Percentiles rank a stretch among this genome's conserved stretches.
These are phyloP conservation scores for Poecile atricapillus DNA, from an alignment of 2,113 vertebrate genomes.

Conservation along the genomic window DNA sequence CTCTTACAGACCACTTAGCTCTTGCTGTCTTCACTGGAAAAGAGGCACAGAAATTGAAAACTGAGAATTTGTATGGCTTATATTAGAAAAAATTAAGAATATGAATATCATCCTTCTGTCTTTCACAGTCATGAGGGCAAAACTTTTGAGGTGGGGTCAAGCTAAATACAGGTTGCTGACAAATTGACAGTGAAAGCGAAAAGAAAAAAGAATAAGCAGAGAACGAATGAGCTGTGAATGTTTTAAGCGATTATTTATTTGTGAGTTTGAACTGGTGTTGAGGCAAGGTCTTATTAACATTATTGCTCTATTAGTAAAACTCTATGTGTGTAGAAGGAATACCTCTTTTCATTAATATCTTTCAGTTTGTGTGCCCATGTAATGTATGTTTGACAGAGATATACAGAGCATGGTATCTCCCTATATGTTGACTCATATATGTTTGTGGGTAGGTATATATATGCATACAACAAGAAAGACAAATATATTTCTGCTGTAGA, in stretches of 20 bases:
- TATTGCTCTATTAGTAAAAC: background rate
- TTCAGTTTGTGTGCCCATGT: background rate
- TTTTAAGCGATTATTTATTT: background rate
- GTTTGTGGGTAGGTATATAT: background rate
- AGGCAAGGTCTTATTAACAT: background rate
- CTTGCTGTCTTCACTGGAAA: background rate
- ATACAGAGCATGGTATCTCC: background rate
- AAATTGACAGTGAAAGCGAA: background rate
- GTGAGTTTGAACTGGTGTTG: background rate
- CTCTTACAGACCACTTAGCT: background rate
- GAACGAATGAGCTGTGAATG: background rate
- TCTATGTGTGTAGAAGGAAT: background rate
- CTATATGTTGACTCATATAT: background rate
- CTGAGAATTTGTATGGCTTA: background rate
- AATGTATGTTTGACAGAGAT: background rate
- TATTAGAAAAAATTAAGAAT: background rate
- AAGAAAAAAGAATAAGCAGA: background rate
- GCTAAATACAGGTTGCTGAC: background rate
- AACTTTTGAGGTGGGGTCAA: background rate
- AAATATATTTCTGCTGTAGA: background rate
- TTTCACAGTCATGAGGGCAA: background rate
- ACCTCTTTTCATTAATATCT: background rate
- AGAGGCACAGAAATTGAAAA: background rate
- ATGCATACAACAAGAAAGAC: background rate
- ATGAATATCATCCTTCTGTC: background rate